Base-by-base conservation (phyloP, 2,888 invertebrate species). In the Agrotis puta region DNA sequence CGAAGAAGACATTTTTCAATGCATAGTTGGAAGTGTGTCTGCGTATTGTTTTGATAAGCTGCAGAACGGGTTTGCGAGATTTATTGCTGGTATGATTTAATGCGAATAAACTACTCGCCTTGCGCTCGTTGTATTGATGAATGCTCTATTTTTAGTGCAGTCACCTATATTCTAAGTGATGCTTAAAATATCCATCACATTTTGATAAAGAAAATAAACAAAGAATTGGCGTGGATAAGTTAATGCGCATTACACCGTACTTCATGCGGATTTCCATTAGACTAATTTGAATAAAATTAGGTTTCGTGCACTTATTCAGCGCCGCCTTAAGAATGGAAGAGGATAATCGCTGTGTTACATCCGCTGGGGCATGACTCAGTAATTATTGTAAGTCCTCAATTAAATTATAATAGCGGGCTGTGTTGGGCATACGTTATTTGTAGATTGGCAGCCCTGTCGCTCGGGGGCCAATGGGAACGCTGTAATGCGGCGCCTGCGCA, bases 11-110 rank as follows among this genome's bases (percentile, higher is more conserved):
- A 91, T 94, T 94, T 92, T 92, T 91, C 89, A 83, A 83, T 85
- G 85, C 85, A 85, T 87, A 89, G 85, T 84, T 92, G 89, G 92
- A 95, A 96, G 94, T 95, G 95, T 96, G 95, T 95, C 94, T 95
- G 95, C 92, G 95, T 95, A 96, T 96, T 96, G 96, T 96, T 96
- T 96, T 96, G 96, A 96, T 96, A 96, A 95, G 96, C 95, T 95
- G 95, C 89, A 91, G 91, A 96, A 95, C 96, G 94, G 94, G 96
- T 96, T 96, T 93, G 92, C 88, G 87, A 93, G 95, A 96, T 96
- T 96, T 96, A 96, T 94, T 92, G 91, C 91, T 91, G 89, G 93
- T 92, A 93, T 96, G 96, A 96, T 96, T 96, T 96, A 96, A 96
- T 94, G 94, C 93, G 96, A 96, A 95, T 95, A 95, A 95, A 95